These are phyloP conservation scores for Delichon dasypus DNA, from an alignment of 2,797 vertebrate species.

Conservation along the genomic window DNA sequence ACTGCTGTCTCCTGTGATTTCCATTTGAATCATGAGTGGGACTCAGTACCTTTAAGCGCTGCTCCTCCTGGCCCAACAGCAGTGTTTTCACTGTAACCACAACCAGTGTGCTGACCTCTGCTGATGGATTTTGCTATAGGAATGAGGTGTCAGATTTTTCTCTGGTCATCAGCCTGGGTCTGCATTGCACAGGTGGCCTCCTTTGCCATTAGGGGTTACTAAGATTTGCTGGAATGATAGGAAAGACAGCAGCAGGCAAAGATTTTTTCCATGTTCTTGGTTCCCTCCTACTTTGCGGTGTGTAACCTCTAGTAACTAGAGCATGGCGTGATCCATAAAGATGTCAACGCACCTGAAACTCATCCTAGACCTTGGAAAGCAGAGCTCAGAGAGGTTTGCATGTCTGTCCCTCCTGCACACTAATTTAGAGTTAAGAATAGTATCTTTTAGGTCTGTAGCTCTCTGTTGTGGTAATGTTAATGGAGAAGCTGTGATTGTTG, in stretches of 20 bases:
- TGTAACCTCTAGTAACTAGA: not conserved
- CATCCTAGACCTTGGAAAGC: not conserved
- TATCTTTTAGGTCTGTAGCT: not conserved
- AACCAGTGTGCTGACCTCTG: not conserved
- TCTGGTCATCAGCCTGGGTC: fast-evolving
- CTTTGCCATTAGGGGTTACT: not conserved
- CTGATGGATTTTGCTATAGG: not conserved
- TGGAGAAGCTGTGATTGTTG: not conserved
- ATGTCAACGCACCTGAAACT: not conserved
- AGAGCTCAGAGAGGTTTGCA: not conserved
- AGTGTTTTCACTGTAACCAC: not conserved
- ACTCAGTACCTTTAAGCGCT: not conserved
- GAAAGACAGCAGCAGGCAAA: not conserved
- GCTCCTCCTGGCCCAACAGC: not conserved
- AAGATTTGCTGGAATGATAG: not conserved
- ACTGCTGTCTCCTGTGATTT: not conserved
- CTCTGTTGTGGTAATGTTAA: not conserved
- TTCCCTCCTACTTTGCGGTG: not conserved
- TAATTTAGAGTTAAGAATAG: not conserved
- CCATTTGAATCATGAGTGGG: not conserved
- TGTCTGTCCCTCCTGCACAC: not conserved
- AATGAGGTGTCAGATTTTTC: not conserved
- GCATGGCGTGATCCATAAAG: not conserved
- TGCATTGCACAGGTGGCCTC: not conserved
- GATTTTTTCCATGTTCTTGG: not conserved